phyloP scores from a whole-genome alignment of 2,888 invertebrate species.

The Cephalotes varians region DNA sequence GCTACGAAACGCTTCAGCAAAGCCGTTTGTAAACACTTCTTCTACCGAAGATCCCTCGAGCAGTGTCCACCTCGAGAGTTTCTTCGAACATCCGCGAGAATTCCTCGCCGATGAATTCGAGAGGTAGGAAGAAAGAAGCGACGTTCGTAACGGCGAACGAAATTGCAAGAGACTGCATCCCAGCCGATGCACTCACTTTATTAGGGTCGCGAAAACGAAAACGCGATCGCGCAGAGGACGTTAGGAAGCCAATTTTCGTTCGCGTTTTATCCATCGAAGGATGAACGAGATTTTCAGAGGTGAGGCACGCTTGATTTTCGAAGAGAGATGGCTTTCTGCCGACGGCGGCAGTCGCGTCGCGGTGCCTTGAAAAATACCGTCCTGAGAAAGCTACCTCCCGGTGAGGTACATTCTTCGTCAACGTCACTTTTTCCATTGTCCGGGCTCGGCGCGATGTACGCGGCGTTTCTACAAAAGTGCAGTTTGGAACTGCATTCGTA shows the following conservation, averaged over 20 bases:
- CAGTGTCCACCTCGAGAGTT: neutral
- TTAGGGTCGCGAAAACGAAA: neutral
- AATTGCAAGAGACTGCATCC: slow-evolving; percentile 39
- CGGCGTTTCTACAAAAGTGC: slow-evolving; percentile 24
- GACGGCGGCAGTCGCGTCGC: slow-evolving; percentile 27
- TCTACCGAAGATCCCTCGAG: neutral
- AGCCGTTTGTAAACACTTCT: neutral
- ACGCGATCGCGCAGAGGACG: neutral
- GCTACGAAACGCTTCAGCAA: neutral
- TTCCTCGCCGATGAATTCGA: slow-evolving; percentile 4
- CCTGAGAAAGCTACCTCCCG: slow-evolving; percentile 12
- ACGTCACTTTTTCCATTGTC: slow-evolving; percentile 42
- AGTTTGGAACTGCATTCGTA: slow-evolving; percentile 22
- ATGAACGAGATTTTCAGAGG: slow-evolving; percentile 32
- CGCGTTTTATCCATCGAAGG: slow-evolving; percentile 33
- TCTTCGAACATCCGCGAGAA: neutral
- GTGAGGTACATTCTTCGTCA: slow-evolving; percentile 45
- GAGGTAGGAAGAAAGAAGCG: slow-evolving; percentile 3
- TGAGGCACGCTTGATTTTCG: slow-evolving; percentile 31
- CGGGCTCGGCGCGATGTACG: neutral
- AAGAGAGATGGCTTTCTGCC: slow-evolving; percentile 46
- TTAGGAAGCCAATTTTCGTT: slow-evolving; percentile 40
- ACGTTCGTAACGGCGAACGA: neutral
- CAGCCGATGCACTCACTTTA: slow-evolving; percentile 33
- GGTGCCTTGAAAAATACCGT: slow-evolving; percentile 47